Base-by-base conservation (phyloP, 2,888 invertebrate genomes). In the Neuroscelio doddi region DNA sequence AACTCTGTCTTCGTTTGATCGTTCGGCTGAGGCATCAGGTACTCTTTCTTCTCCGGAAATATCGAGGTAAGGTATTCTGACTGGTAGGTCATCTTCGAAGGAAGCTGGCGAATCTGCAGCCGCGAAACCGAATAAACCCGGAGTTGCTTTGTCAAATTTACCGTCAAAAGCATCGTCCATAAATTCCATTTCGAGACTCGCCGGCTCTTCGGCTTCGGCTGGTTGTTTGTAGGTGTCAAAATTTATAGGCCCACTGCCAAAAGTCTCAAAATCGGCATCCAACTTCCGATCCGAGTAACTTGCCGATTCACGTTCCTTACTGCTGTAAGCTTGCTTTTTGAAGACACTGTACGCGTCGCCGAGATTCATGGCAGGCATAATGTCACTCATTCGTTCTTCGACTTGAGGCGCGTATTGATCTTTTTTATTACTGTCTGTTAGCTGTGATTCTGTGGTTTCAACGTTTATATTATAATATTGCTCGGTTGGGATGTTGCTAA, bases 291-390 rank as follows among this genome's bases (percentile, higher is more conserved):
- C 15, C 8, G 3, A 5, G 36, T 12, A 30, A 30, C 9, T 15
- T n/a, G 32, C 9, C 2, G 41, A 4, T 12, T 45, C 46, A 9
- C 42, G 24, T n/a, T 65, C 30, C 1, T 17, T 57, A 15, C 21
- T 46, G 15, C n/a, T 44, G 27, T 57, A 66, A 0, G 66, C 14
- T 5, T 62, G 57, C 8, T 44, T 39, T 12, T 62, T 66, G 29
- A 66, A 66, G 8, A 52, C 45, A 36, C 16, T 58, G 14, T 62
- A 62, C 21, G 57, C 50, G 8, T 58, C 46, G 30, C 36, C 44
- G 4, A 57, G n/a, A 17, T 34, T 50, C 3, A 1, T 9, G 1
- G 55, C 29, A 9, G 61, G 57, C 7, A 47, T 7, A 8, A 57
- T 10, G 29, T 57, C 15, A 3, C 39, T 39, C 5, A 62, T 14